phyloP scores from a whole-genome alignment of 2,888 invertebrate genomes.

The Andrena flavipes region DNA sequence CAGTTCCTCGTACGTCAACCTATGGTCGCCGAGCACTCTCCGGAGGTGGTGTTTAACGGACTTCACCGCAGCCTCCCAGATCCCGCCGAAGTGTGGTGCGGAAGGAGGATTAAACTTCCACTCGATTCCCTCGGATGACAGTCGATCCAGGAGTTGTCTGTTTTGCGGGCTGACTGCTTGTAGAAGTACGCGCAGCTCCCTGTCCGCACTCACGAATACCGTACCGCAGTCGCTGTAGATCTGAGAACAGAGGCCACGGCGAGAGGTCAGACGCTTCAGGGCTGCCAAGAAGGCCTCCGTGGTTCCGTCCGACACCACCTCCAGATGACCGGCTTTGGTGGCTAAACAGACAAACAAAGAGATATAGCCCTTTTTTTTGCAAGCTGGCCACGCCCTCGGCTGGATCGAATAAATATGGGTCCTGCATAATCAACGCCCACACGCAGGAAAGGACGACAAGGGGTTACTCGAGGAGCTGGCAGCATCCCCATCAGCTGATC shows the following conservation, averaged over 20 bases:
- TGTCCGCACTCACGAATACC: too few relatives aligned
- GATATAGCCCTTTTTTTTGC: neutral
- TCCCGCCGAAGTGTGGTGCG: constrained; percentile 1
- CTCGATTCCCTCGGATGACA: neutral
- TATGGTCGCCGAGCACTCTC: neutral
- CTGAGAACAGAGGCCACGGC: too few relatives aligned
- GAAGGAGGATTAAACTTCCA: constrained; percentile 12
- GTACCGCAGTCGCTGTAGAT: too few relatives aligned
- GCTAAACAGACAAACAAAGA: too few relatives aligned
- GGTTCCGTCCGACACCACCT: too few relatives aligned
- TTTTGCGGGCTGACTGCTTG: too few relatives aligned
- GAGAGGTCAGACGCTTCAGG: too few relatives aligned
- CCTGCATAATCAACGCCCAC: neutral
- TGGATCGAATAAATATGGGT: neutral
- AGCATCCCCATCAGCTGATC: neutral
- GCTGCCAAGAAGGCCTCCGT: too few relatives aligned
- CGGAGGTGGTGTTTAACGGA: constrained; percentile 2
- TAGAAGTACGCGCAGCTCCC: too few relatives aligned
- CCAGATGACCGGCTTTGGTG: too few relatives aligned
- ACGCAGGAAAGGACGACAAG: neutral
- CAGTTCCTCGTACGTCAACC: neutral
- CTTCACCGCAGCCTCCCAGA: constrained; percentile 25
- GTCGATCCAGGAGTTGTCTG: too few relatives aligned
- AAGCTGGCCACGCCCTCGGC: neutral
- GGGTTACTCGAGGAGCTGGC: neutral